Conservation (phyloP, 2,888 invertebrate species). For the Tanaodytes sp. region DNA sequence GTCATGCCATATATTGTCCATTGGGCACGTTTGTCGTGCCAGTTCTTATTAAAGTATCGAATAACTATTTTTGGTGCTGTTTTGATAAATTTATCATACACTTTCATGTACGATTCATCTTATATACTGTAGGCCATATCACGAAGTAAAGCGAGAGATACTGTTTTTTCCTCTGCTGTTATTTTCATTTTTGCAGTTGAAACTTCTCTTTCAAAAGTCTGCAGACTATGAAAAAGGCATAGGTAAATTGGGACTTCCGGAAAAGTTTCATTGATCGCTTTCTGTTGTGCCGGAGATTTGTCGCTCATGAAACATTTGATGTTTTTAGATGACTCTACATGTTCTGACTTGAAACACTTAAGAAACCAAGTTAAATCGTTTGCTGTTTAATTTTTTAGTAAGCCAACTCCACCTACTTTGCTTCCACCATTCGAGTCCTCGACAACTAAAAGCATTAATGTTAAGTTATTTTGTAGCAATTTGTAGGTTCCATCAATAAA, state of each 20-base stretch:
- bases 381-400: slow-evolving; percentile 31
- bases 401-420: slow-evolving; percentile 34
- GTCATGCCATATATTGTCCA: slow-evolving; percentile 23
- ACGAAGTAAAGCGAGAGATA: too few species aligned
- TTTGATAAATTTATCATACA: too few species aligned
- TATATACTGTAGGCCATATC: too few species aligned
- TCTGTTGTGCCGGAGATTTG: not conserved
- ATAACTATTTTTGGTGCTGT: slow-evolving; percentile 2
- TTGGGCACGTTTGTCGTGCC: slow-evolving; percentile 13
- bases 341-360: slow-evolving; percentile 42
- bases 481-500: slow-evolving; percentile 26
- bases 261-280: slow-evolving; percentile 2
- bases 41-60: slow-evolving; percentile 27
- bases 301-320: slow-evolving; percentile 21
- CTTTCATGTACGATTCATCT: too few species aligned
- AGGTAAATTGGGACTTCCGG: slow-evolving; percentile 1
- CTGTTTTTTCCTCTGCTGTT: not conserved
- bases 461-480: slow-evolving; percentile 3
- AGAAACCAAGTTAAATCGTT: slow-evolving; percentile 19
- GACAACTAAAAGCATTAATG: slow-evolving; percentile 28
- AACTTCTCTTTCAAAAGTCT: slow-evolving; percentile 8
- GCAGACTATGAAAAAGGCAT: slow-evolving; percentile 7
- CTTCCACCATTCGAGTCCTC: slow-evolving; percentile 31
- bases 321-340: slow-evolving; percentile 19
- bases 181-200: not conserved